These are phyloP conservation scores for Nothura maculosa DNA, from an alignment of 2,797 vertebrate species.

Conservation along the genomic window DNA sequence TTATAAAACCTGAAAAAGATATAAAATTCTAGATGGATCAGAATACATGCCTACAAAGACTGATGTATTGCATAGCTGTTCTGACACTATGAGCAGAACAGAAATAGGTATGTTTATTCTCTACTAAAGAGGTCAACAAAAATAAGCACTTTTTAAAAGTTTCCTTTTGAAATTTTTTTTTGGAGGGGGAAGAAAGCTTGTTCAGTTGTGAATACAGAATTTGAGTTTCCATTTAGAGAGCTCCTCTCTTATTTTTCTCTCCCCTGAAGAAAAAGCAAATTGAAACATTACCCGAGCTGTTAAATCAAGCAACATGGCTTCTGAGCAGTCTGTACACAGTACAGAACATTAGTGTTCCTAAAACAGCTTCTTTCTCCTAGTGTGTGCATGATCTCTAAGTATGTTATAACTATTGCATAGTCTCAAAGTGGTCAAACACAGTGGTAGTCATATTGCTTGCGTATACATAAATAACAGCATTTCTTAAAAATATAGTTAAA, in stretches of 20 bases:
- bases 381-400: constrained; percentile 24
- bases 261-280: not conserved
- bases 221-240: constrained; percentile 15
- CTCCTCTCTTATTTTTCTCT: not conserved
- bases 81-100: constrained; percentile 27
- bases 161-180: constrained; percentile 55
- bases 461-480: constrained; percentile 70
- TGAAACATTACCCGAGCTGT: not conserved
- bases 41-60: not conserved
- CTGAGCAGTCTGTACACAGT: constrained; percentile 42
- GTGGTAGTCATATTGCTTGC: constrained; percentile 52
- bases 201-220: not conserved
- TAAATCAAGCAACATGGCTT: constrained; percentile 55
- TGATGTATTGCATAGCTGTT: constrained; percentile 37
- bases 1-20: constrained; percentile 52
- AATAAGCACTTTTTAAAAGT: not conserved
- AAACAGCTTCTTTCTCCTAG: not conserved
- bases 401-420: constrained; percentile 57
- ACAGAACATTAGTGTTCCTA: constrained; percentile 50
- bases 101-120: not conserved
- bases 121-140: constrained; percentile 13
- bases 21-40: constrained; percentile 31
- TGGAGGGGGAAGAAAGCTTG: not conserved
- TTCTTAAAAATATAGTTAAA: constrained; percentile 62
- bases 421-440: constrained; percentile 39